Conservation (phyloP, 2,888 invertebrate genomes). For the Xestia ashworthii region DNA sequence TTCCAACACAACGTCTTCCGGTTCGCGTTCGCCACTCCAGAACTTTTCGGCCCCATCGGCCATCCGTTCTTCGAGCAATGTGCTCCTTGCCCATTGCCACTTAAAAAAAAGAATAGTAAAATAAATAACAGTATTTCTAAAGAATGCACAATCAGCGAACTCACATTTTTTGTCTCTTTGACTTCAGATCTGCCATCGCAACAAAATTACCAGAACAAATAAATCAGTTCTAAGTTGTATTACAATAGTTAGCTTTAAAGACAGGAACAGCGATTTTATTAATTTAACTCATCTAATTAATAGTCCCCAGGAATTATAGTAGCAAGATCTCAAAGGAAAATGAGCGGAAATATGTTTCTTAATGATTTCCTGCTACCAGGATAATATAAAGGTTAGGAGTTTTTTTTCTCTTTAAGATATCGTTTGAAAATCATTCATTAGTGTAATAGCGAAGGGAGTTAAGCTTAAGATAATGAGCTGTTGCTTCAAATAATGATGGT, state of each 20-base stretch:
- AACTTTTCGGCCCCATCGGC: too few species aligned
- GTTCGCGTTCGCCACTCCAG: too few species aligned
- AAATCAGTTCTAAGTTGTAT: slow-evolving; percentile 3
- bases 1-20: too few species aligned
- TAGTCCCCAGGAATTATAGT: slow-evolving; percentile 33
- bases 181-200: neutral
- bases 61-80: too few species aligned
- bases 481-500: slow-evolving; percentile 2
- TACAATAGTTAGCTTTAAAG: slow-evolving; percentile 33
- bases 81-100: too few species aligned
- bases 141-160: neutral
- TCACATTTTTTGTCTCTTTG: neutral
- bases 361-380: slow-evolving; percentile 64
- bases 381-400: slow-evolving; percentile 43
- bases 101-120: too few species aligned
- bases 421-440: slow-evolving; percentile 55
- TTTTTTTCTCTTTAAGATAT: slow-evolving; percentile 51
- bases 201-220: neutral
- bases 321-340: slow-evolving; percentile 58
- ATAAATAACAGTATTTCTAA: neutral
- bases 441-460: slow-evolving; percentile 30
- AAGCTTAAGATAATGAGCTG: neutral
- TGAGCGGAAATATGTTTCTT: slow-evolving; percentile 65
- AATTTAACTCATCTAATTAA: slow-evolving; percentile 51
- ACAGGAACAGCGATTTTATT: slow-evolving; percentile 32